Percentiles rank a stretch among this genome's conserved stretches.
Conservation (phyloP, 37 sponge, comb jelly and placozoan species). For the Diacarnus erythraeanus region DNA sequence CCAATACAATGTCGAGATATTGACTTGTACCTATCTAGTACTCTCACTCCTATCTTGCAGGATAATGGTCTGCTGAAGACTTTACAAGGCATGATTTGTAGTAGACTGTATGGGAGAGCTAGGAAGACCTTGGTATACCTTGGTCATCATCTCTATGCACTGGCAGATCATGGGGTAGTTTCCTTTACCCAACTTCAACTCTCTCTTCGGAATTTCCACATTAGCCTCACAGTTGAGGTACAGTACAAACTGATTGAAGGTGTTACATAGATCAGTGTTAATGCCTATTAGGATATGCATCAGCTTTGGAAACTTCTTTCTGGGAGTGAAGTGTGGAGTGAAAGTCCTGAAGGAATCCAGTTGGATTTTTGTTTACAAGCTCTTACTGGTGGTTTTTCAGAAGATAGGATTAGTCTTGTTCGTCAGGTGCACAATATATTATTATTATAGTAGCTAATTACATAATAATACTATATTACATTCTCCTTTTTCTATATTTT, state of each 20-base stretch:
- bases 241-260: not conserved
- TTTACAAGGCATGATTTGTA: slow-evolving; percentile 77
- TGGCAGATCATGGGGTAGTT: not conserved
- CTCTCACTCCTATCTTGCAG: slow-evolving; percentile 15
- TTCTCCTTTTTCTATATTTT: not conserved
- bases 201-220: slow-evolving; percentile 43
- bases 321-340: not conserved
- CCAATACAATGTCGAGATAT: slow-evolving; percentile 23
- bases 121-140: slow-evolving; percentile 74
- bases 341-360: slow-evolving; percentile 15
- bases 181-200: slow-evolving; percentile 23
- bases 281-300: slow-evolving; percentile 31
- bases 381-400: slow-evolving; percentile 57
- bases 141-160: slow-evolving; percentile 33
- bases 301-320: slow-evolving; percentile 24
- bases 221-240: slow-evolving; percentile 62
- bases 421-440: slow-evolving; percentile 50
- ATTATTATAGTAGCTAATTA: too few relatives aligned
- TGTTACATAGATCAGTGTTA: not conserved
- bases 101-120: slow-evolving; percentile 73
- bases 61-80: slow-evolving; percentile 31
- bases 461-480: not conserved
- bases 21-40: slow-evolving; percentile 5
- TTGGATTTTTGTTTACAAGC: slow-evolving; percentile 28
- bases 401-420: slow-evolving; percentile 47